Percentiles rank a stretch among this genome's conserved stretches.
Conservation (phyloP, 2,888 invertebrate genomes). For the Apamea anceps region DNA sequence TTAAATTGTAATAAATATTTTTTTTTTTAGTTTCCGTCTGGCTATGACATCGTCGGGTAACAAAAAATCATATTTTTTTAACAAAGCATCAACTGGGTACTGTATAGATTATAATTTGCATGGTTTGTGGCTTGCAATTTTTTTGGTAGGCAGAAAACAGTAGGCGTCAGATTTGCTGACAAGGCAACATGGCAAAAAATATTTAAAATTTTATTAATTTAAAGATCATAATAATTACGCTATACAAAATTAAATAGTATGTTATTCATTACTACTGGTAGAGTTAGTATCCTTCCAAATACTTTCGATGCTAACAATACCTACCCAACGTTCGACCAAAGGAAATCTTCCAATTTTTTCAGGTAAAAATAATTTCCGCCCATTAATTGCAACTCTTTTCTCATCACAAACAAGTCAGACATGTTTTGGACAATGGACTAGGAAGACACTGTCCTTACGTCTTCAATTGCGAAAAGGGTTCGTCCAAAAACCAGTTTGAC, state of each 20-base stretch:
- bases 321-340: too few relatives aligned
- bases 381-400: conserved; percentile 20
- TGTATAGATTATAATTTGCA: too few relatives aligned
- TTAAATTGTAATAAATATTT: not conserved
- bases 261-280: too few relatives aligned
- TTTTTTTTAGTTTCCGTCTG: not conserved
- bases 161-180: too few relatives aligned
- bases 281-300: too few relatives aligned
- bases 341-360: not conserved
- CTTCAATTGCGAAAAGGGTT: conserved; percentile 76
- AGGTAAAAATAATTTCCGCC: conserved; percentile 15
- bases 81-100: not conserved
- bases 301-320: too few relatives aligned
- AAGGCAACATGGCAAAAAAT: too few relatives aligned
- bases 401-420: conserved; percentile 79
- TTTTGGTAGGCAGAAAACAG: too few relatives aligned
- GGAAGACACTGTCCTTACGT: conserved; percentile 79
- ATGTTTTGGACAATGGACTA: conserved; percentile 86
- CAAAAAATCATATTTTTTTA: not conserved
- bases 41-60: not conserved
- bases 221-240: too few relatives aligned
- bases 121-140: too few relatives aligned
- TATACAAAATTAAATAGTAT: too few relatives aligned
- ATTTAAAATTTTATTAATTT: too few relatives aligned
- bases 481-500: conserved; percentile 86